Conservation (phyloP, 2,888 invertebrate species). For the Mythimna loreyi region DNA sequence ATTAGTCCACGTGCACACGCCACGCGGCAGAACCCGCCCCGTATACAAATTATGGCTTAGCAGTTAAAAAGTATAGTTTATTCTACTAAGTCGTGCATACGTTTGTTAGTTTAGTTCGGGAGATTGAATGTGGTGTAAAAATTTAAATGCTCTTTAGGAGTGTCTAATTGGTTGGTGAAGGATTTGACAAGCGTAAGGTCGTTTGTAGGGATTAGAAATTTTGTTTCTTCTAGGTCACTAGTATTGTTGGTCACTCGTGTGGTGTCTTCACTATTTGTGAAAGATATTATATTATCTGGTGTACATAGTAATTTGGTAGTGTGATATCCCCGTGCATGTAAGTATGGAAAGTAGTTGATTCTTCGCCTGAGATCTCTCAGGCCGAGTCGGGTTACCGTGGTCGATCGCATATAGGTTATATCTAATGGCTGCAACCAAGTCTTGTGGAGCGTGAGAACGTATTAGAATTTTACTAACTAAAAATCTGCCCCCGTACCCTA, state of each 20-base stretch:
- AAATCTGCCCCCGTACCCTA: too few relatives aligned
- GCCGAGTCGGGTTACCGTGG: too few relatives aligned
- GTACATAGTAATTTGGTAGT: too few relatives aligned
- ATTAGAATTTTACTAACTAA: too few relatives aligned
- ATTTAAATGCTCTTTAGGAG: conserved; percentile 68
- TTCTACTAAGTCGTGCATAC: conserved; percentile 85
- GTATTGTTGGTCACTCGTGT: neutral
- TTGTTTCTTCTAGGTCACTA: neutral
- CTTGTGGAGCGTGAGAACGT: too few relatives aligned
- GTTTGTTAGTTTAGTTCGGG: conserved; percentile 85
- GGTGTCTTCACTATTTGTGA: neutral
- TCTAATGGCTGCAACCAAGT: neutral
- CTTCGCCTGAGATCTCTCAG: too few relatives aligned
- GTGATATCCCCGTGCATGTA: too few relatives aligned
- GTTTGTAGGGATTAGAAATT: conserved; percentile 11
- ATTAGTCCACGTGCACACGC: conserved; percentile 81
- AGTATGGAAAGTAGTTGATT: too few relatives aligned
- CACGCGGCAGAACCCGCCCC: conserved; percentile 80
- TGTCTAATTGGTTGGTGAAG: conserved; percentile 34
- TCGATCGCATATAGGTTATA: neutral
- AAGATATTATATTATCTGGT: neutral
- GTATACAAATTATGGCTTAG: conserved; percentile 89
- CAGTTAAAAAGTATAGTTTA: conserved; percentile 76
- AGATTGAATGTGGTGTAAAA: conserved; percentile 70
- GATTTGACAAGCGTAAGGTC: conserved; percentile 11